A percentile compares a stretch with the other conserved stretches of the same genome.
Conservation (phyloP, 2,888 invertebrate species). For the Caenorhabditis drosophilae region DNA sequence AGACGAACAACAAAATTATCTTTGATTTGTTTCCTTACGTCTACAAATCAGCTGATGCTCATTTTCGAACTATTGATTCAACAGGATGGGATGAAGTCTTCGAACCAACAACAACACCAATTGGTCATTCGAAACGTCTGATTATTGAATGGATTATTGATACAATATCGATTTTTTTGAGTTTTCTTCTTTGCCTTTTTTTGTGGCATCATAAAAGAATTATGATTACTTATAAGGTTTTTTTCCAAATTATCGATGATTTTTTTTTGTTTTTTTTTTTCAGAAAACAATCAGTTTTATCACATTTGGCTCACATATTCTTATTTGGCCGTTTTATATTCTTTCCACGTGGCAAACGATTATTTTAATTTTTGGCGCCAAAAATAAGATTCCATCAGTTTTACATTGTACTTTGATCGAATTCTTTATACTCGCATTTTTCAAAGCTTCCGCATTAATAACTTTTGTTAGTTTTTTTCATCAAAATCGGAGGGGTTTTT, state of each 20-base stretch:
- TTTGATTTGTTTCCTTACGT: no score
- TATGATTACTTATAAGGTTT: slow-evolving; percentile 14
- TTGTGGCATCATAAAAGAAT: slow-evolving; percentile 18
- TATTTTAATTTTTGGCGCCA: slow-evolving; percentile 13
- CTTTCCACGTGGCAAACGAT: slow-evolving; percentile 30
- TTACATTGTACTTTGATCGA: slow-evolving; percentile 15
- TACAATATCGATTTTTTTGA: slow-evolving; percentile 11
- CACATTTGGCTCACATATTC: slow-evolving; percentile 17
- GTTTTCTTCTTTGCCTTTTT: slow-evolving; percentile 13
- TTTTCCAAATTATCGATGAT: background rate
- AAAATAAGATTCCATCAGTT: slow-evolving; percentile 12
- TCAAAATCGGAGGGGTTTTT: no score
- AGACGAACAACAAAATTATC: no score
- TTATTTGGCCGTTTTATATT: slow-evolving; percentile 32
- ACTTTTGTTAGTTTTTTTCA: no score
- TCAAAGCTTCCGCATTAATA: no score
- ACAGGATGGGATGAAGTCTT: slow-evolving; percentile 38
- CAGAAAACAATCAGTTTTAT: slow-evolving; percentile 25
- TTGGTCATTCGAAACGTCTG: slow-evolving; percentile 17
- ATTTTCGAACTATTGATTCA: no score
- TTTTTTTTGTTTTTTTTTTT: background rate
- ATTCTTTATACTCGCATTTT: no score
- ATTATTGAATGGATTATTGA: slow-evolving; percentile 25
- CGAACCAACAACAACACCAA: slow-evolving; percentile 23
- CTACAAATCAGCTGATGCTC: no score